Conservation (phyloP, 2,113 vertebrate genomes). For the Poeciliopsis occidentalis region DNA sequence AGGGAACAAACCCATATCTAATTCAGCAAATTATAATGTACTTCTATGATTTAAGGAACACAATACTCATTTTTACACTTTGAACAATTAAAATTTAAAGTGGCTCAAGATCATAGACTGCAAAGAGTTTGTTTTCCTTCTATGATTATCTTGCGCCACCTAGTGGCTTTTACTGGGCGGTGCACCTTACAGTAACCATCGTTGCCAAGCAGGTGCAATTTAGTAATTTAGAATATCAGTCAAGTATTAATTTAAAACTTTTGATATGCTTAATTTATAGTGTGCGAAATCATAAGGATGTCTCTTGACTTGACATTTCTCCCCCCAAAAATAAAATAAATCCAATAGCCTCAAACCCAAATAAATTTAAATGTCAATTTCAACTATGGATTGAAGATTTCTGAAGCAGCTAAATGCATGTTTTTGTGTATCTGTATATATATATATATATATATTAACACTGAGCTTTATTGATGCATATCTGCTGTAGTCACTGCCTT, state of each 20-base stretch:
- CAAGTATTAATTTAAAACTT: not conserved
- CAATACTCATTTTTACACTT: not conserved
- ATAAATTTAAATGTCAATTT: no score
- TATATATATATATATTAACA: no score
- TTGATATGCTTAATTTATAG: not conserved
- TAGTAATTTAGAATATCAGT: not conserved
- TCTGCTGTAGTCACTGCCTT: no score
- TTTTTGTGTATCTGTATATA: no score
- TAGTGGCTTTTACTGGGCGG: constrained; percentile 32
- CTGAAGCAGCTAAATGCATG: no score
- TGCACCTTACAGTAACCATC: not conserved
- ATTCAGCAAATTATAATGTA: not conserved
- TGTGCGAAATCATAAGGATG: not conserved
- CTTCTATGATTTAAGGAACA: not conserved
- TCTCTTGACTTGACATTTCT: not conserved
- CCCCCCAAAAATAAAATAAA: no score
- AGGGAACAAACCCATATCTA: not conserved
- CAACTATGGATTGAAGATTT: no score
- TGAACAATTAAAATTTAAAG: not conserved
- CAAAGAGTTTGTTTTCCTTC: constrained; percentile 1
- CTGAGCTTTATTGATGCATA: no score
- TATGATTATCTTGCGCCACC: constrained; percentile 48
- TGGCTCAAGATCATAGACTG: not conserved
- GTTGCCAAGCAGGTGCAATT: not conserved
- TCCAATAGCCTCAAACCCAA: no score